A percentile compares a stretch with the other conserved stretches of the same genome.
Evolutionary conservation across 2,113 vertebrate genomes (phyloP).

Genomic region (Centropus unirufus): DNA sequence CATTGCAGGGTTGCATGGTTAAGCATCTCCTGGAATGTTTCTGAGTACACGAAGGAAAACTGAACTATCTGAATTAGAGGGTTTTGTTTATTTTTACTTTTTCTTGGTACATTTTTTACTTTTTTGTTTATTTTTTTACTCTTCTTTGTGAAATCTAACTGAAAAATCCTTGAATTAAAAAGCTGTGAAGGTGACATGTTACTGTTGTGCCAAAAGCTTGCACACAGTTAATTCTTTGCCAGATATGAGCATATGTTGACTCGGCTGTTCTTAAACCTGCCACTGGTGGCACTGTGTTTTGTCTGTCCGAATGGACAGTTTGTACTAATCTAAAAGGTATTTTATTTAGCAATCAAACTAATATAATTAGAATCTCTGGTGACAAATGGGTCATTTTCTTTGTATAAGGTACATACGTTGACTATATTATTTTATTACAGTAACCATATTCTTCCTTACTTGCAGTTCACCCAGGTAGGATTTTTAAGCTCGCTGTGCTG

Average conservation of each 20-base stretch:
- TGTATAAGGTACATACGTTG: background rate
- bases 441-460: background rate
- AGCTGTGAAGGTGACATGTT: background rate
- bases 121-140: background rate
- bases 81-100: background rate
- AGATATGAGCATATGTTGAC: slow-evolving; percentile 13
- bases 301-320: background rate
- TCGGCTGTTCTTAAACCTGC: background rate
- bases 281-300: background rate
- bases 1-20: background rate
- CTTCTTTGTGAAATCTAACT: background rate
- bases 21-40: background rate
- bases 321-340: background rate
- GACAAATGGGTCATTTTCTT: background rate
- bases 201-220: background rate
- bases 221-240: slow-evolving; percentile 4
- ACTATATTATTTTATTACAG: background rate
- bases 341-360: background rate
- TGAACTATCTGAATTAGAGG: background rate
- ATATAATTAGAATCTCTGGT: background rate
- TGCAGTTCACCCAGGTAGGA: background rate
- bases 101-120: background rate
- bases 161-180: background rate
- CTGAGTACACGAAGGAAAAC: background rate
- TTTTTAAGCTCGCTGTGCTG: background rate